Conservation (phyloP, 2,888 invertebrate genomes). For the Lepidocyrtoides sp. region DNA sequence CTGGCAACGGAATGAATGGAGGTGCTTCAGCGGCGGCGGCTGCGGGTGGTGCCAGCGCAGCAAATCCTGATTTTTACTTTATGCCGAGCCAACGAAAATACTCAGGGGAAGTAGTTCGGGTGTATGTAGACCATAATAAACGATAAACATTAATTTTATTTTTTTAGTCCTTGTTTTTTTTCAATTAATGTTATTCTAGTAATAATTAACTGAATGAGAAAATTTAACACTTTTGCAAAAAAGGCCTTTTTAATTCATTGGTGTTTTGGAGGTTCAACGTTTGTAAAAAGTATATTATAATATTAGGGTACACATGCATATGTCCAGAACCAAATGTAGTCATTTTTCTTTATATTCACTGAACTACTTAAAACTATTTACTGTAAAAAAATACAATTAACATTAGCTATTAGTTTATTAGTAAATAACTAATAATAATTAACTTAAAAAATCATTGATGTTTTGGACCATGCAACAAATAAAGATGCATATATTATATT, state of each 20-base stretch:
- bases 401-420: too few relatives aligned
- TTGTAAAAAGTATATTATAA: too few relatives aligned
- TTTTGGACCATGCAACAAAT: slow-evolving; percentile 40
- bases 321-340: slow-evolving; percentile 33
- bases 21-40: slow-evolving; percentile 66
- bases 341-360: slow-evolving; percentile 33
- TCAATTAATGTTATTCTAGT: slow-evolving; percentile 41
- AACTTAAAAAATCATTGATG: too few relatives aligned
- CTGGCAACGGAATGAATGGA: slow-evolving; percentile 67
- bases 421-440: too few relatives aligned
- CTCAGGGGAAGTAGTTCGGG: slow-evolving; percentile 95
- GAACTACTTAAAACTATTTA: slow-evolving; percentile 14
- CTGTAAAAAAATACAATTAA: not conserved
- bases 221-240: slow-evolving; percentile 29
- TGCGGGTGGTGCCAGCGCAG: slow-evolving; percentile 82
- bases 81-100: slow-evolving; percentile 98
- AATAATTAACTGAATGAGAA: not conserved
- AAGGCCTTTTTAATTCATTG: not conserved
- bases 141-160: slow-evolving; percentile 66
- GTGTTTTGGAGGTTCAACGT: not conserved
- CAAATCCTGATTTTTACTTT: slow-evolving; percentile 96
- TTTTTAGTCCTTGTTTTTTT: slow-evolving; percentile 45
- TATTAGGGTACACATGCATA: not conserved
- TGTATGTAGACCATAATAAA: slow-evolving; percentile 94
- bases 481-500: slow-evolving; percentile 21